Conservation (phyloP, 2,797 vertebrate genomes). For the Poecilia picta region DNA sequence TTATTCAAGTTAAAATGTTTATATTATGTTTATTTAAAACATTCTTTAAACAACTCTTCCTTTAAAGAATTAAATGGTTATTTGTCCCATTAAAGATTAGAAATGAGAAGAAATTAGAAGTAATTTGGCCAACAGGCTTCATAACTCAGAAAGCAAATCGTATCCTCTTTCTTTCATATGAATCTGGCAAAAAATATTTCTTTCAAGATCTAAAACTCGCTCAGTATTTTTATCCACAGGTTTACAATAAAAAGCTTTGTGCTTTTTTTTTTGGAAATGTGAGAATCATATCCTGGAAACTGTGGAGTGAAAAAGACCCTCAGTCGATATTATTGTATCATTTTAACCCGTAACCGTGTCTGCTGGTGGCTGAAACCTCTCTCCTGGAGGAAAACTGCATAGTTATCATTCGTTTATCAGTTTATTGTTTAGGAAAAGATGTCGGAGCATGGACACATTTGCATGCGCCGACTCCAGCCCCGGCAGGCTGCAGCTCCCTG, state of each 20-base stretch:
- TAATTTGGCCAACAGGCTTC: neutral
- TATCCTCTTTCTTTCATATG: neutral
- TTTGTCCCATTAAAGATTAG: neutral
- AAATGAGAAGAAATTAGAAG: neutral
- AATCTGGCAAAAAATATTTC: neutral
- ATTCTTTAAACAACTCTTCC: neutral
- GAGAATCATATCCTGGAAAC: constrained; percentile 28
- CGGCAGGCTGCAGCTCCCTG: constrained; percentile 13
- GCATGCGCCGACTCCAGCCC: constrained; percentile 46
- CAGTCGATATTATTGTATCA: constrained; percentile 4
- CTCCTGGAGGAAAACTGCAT: neutral
- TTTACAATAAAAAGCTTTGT: constrained; percentile 3
- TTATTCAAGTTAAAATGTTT: neutral
- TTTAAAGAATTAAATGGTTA: neutral
- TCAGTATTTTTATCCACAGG: neutral
- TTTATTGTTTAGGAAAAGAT: constrained; percentile 4
- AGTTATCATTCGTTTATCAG: constrained; percentile 23
- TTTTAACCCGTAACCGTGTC: constrained; percentile 3
- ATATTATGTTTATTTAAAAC: neutral
- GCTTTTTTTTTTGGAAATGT: constrained; percentile 17
- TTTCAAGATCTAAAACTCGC: constrained; percentile 1
- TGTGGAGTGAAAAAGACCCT: constrained; percentile 4
- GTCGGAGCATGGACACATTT: constrained; percentile 55
- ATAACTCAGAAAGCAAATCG: neutral
- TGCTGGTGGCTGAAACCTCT: constrained; percentile 17